Base-by-base conservation (phyloP, 1,140 invertebrate genomes). In the Plodia interpunctella region DNA sequence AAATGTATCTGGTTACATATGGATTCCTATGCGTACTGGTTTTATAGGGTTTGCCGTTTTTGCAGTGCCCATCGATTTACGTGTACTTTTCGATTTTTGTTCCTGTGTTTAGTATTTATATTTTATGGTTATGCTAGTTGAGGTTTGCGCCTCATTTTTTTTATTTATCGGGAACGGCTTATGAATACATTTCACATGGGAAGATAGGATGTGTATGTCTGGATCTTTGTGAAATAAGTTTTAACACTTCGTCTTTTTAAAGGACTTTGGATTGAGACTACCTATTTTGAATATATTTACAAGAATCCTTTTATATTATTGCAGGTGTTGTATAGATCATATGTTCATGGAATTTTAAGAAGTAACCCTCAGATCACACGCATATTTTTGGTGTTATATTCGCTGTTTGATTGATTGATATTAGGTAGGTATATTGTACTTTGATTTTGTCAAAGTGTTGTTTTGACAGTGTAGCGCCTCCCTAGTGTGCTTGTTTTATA, bases 1-100 rank as follows among this genome's bases (percentile, higher is more conserved):
- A 68, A 55, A 63, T 53, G 13, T 25, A 53, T 53, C 51, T 20
- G 21, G 19, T 53, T 21, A 44, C 38, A 15, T 44, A 44, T 44
- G 38, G n/a, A 44, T 44, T 44, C 38, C 38, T 15, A 44, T 44
- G 38, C 38, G 38, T 44, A 44, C 38, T 44, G 38, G 15, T 6
- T 44, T 44, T 44, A 44, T 44, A 32, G n/a, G 13, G 38, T 17
- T 15, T 44, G 38, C 8, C 4, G 38, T 44, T 44, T 44, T 44
- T 44, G 13, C 38, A 1, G 11, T 10, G 30, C 8, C 15, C 13
- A 10, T 44, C 13, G 38, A 44, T 44, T 44, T 44, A 44, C 15
- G 38, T 44, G 13, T 15, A 44, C 38, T 44, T 44, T 15, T 44
- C 38, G 13, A 44, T 44, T 44, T 44, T 44, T 44, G 38, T 44